phyloP scores from a whole-genome alignment of 2,113 vertebrate species.

The Triplophysa dalaica region DNA sequence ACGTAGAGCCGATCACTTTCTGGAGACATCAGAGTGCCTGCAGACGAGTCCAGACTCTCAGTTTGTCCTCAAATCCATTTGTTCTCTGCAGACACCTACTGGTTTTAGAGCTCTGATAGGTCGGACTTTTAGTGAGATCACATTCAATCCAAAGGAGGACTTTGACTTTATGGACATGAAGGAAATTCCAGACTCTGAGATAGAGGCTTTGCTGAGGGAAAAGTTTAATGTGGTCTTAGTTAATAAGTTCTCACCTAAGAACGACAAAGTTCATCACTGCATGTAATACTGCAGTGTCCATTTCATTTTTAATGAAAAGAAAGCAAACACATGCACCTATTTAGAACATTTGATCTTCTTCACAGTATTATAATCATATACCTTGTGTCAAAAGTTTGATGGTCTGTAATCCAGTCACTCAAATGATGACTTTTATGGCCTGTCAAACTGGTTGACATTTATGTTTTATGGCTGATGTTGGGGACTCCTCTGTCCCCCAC shows the following conservation, averaged over 20 bases:
- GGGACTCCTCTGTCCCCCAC: no score
- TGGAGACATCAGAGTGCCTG: slow-evolving; percentile 59
- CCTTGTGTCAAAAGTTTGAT: no score
- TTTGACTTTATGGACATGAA: slow-evolving; percentile 77
- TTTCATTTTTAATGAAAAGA: no score
- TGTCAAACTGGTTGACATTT: no score
- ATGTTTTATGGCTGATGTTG: no score
- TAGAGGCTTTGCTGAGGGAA: slow-evolving; percentile 76
- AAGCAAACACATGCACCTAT: no score
- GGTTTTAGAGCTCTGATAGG: slow-evolving; percentile 81
- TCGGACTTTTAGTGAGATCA: slow-evolving; percentile 76
- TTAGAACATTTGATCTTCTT: no score
- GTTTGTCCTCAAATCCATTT: slow-evolving; percentile 83
- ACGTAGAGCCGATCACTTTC: slow-evolving; percentile 71
- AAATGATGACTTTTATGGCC: no score
- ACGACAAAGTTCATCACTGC: slow-evolving; percentile 53
- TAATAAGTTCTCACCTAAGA: slow-evolving; percentile 73
- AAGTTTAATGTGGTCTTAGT: slow-evolving; percentile 76
- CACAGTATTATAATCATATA: no score
- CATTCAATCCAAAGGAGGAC: slow-evolving; percentile 77
- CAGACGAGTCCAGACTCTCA: slow-evolving; percentile 76
- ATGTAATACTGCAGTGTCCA: slow-evolving; percentile 5
- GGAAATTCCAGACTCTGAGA: slow-evolving; percentile 73
- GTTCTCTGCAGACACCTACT: slow-evolving; percentile 76
- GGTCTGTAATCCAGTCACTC: no score